phyloP scores from a whole-genome alignment of 2,888 invertebrate species.

The Zygothrica quintamaculata region DNA sequence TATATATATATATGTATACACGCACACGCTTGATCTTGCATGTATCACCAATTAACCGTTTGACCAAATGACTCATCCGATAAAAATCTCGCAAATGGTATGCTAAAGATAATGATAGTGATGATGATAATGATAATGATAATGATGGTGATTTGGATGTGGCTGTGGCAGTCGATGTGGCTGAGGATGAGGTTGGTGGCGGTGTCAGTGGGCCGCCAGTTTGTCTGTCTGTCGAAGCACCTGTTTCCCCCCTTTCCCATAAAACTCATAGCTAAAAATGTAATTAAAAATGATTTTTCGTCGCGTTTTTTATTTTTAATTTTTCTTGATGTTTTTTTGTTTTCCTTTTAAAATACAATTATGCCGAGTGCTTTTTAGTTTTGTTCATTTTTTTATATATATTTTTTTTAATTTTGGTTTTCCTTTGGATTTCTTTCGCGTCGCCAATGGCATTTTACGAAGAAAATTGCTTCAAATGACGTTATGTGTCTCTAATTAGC shows the following conservation, averaged over 20 bases:
- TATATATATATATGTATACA: no score
- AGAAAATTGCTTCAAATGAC: slow-evolving; percentile 49
- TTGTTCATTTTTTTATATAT: slow-evolving; percentile 18
- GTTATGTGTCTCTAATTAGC: slow-evolving; percentile 64
- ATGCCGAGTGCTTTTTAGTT: slow-evolving; percentile 29
- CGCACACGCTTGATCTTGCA: no score
- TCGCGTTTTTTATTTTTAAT: slow-evolving; percentile 16
- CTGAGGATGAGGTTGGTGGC: background rate
- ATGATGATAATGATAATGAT: background rate
- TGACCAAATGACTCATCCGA: no score
- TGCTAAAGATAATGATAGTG: background rate
- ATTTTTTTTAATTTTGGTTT: slow-evolving; percentile 29
- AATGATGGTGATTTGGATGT: background rate
- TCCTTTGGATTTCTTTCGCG: slow-evolving; percentile 18
- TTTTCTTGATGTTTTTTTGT: background rate
- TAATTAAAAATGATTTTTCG: slow-evolving; percentile 65
- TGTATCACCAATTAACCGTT: no score
- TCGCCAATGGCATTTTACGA: slow-evolving; percentile 35
- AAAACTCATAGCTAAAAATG: slow-evolving; percentile 43
- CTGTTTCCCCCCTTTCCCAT: slow-evolving; percentile 50
- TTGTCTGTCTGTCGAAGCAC: slow-evolving; percentile 44
- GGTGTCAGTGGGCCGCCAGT: slow-evolving; percentile 2
- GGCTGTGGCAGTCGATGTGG: background rate
- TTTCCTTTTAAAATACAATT: background rate
- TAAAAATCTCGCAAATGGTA: no score